phyloP scores from a whole-genome alignment of 2,113 vertebrate genomes.

The Bettongia penicillata region DNA sequence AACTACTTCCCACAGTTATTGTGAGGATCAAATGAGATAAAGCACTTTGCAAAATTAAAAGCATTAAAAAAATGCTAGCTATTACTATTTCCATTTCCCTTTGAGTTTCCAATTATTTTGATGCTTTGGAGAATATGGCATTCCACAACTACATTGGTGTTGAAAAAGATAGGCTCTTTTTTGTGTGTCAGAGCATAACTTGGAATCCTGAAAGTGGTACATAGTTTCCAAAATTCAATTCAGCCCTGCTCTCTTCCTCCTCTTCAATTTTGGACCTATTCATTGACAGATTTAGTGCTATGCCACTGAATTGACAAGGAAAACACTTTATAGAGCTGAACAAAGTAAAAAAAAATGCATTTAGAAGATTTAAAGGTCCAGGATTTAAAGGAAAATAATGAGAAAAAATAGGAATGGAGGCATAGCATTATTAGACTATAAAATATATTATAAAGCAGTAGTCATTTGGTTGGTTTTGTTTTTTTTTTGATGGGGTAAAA shows the following conservation, averaged over 20 bases:
- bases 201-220: not conserved
- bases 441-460: not conserved
- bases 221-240: not conserved
- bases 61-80: not conserved
- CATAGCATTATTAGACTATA: not conserved
- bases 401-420: not conserved
- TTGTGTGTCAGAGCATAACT: not conserved
- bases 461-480: not conserved
- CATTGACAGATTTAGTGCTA: not conserved
- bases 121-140: not conserved
- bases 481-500: too few relatives aligned
- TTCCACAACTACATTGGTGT: not conserved
- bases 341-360: not conserved
- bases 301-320: not conserved
- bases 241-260: not conserved
- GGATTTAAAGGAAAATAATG: not conserved
- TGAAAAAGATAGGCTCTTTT: not conserved
- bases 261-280: not conserved
- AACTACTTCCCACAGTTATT: not conserved
- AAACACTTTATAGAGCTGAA: not conserved
- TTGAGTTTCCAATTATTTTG: not conserved
- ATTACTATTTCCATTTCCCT: not conserved
- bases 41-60: not conserved
- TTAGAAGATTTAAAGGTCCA: not conserved
- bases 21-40: not conserved